Evolutionary conservation across 2,888 invertebrate genomes (phyloP).

Genomic region (Aspidiotus rigidus): DNA sequence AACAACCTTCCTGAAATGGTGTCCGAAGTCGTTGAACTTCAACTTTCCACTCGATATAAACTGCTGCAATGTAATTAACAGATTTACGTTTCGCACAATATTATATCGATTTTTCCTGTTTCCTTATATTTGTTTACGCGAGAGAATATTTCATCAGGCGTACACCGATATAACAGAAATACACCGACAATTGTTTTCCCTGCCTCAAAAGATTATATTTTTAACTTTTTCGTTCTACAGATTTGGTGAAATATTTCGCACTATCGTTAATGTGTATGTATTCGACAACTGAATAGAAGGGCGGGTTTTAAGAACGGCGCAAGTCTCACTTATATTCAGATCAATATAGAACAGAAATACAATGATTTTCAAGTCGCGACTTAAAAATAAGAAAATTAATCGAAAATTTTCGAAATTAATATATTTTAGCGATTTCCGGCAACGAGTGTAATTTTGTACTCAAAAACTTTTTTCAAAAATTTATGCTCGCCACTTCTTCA

Average conservation of each 20-base stretch:
- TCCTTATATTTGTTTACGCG: conserved; percentile 2
- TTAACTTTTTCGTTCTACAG: too few species aligned
- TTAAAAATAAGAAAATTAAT: not conserved
- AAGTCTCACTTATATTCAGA: conserved; percentile 27
- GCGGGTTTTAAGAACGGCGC: conserved; percentile 29
- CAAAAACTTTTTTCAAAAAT: too few species aligned
- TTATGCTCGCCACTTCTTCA: too few species aligned
- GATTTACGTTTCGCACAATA: too few species aligned
- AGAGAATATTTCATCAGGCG: too few species aligned
- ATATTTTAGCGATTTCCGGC: too few species aligned
- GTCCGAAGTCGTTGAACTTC: not conserved
- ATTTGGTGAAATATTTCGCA: conserved; percentile 21
- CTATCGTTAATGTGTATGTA: conserved; percentile 29
- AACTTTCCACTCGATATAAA: not conserved
- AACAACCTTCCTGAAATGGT: not conserved
- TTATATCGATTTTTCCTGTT: conserved; percentile 7
- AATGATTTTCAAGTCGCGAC: conserved; percentile 1
- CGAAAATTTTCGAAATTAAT: not conserved
- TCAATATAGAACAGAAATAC: conserved; percentile 33
- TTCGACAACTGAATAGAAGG: conserved; percentile 26
- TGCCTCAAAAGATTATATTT: too few species aligned
- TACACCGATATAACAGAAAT: too few species aligned
- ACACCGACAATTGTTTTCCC: too few species aligned
- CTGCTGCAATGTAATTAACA: too few species aligned
- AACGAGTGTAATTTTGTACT: too few species aligned